Conservation (phyloP, 2,797 vertebrate species). For the Alfaro cultratus region DNA sequence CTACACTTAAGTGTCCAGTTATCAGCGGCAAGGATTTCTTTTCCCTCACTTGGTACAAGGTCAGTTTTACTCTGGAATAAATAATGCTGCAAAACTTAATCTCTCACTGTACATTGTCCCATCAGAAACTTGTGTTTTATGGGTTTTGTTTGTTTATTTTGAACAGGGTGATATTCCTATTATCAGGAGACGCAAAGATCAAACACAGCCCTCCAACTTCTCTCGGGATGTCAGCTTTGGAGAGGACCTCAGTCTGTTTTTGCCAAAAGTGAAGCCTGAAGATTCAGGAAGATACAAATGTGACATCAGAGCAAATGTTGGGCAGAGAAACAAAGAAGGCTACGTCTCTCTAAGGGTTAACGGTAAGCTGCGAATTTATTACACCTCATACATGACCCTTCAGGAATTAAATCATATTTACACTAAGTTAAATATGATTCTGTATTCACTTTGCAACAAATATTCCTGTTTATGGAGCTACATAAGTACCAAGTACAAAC, state of each 20-base stretch:
- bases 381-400: background rate
- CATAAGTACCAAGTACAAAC: background rate
- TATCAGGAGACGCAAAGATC: background rate
- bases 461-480: background rate
- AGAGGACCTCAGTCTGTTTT: slow-evolving; percentile 33
- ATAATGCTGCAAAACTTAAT: background rate
- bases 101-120: too few relatives aligned
- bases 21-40: slow-evolving; percentile 16
- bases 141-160: background rate
- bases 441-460: background rate
- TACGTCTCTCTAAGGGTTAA: slow-evolving; percentile 37
- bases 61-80: slow-evolving; percentile 27
- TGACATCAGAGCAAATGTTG: slow-evolving; percentile 46
- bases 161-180: slow-evolving; percentile 10
- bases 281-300: slow-evolving; percentile 74
- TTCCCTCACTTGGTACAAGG: slow-evolving; percentile 78
- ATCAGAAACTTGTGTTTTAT: background rate
- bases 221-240: background rate
- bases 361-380: slow-evolving; percentile 58
- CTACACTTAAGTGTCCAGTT: slow-evolving; percentile 57
- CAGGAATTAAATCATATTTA: too few relatives aligned
- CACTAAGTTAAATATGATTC: background rate
- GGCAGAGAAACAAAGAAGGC: slow-evolving; percentile 22
- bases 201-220: rapidly evolving
- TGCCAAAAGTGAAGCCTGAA: slow-evolving; percentile 41